Evolutionary conservation across 2,888 invertebrate species (phyloP), one percentile per base, ranked within the genome.

Genomic region (Idaea dimidiata): DNA sequence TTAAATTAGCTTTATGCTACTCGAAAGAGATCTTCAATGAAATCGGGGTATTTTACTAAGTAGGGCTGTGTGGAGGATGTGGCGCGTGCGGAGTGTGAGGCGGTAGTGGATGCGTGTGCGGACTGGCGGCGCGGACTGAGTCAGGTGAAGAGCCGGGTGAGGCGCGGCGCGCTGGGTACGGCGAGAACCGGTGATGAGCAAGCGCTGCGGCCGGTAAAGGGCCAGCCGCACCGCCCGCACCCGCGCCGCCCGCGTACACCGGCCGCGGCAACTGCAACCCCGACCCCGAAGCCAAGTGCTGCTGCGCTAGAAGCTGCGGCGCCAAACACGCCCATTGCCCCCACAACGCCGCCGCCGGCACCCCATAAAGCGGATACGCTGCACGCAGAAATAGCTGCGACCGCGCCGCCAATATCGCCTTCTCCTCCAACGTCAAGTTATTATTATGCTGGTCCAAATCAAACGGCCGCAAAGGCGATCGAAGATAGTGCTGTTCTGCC

Each of bases 401-500:
- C 14, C 96, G 91, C 1, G 96, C 96, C 0, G 96, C 96, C 75
- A 96, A 88, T 56, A 96, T 94, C 1, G 96, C 96, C 76, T 96
- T 96, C 83, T 96, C 96, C 80, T 96, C 96, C 68, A 96, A 81
- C 17, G 95, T 96, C 58, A 96, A 88, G 74, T 95, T 95, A 78
- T 94, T 95, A 77, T 95, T 95, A 77, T 95, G 94, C 65, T 94
- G 94, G 71, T 97, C 96, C 78, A 96, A 89, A 73, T 94, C 95
- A 77, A 96, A 95, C 54, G 96, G 95, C 60, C 96, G 94, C 73
- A 96, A 89, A 2, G 96, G 96, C 60, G 96, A 95, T 59, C 97
- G 95, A 69, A 97, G 93, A 75, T 97, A 95, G 75, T 97, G 96
- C 87, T 97, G 97, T 80, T 97, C 97, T 57, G 96, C 96, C 77